Percentiles rank a stretch among this genome's conserved stretches.
Conservation (phyloP, 2,797 vertebrate genomes). For the Acanthurus lineatus region DNA sequence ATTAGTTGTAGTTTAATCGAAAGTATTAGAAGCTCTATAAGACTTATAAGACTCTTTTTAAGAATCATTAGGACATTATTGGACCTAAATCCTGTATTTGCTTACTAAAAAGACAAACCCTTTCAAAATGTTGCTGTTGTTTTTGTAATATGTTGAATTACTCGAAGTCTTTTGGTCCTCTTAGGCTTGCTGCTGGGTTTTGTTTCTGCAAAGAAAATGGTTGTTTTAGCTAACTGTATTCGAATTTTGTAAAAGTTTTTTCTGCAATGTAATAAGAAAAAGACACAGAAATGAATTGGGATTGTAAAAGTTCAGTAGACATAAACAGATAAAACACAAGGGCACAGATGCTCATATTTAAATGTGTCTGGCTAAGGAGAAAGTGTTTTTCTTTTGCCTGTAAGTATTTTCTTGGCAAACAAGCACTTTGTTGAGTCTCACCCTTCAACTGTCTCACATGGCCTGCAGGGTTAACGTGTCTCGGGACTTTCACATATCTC, state of each 20-base stretch:
- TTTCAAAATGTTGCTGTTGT: neutral
- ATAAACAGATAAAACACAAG: neutral
- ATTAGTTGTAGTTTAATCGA: neutral
- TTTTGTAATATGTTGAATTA: too few relatives aligned
- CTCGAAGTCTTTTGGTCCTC: neutral
- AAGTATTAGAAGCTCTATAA: neutral
- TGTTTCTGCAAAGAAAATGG: neutral
- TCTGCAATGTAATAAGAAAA: neutral
- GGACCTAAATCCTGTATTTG: neutral
- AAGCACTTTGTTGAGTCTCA: slow-evolving; percentile 21
- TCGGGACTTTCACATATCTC: neutral
- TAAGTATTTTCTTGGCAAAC: slow-evolving; percentile 38
- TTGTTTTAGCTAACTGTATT: neutral
- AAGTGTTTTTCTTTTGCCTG: slow-evolving; percentile 19
- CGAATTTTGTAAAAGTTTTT: neutral
- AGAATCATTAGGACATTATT: neutral
- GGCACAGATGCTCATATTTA: neutral
- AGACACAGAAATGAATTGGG: neutral
- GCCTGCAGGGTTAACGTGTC: slow-evolving; percentile 6
- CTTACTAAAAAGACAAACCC: neutral
- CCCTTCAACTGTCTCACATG: slow-evolving; percentile 25
- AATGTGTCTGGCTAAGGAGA: neutral
- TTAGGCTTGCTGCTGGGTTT: neutral
- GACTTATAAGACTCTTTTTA: too few relatives aligned
- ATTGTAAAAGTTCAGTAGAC: neutral